phyloP scores from a whole-genome alignment of 2,888 invertebrate species.

The Diarsia dahlii region DNA sequence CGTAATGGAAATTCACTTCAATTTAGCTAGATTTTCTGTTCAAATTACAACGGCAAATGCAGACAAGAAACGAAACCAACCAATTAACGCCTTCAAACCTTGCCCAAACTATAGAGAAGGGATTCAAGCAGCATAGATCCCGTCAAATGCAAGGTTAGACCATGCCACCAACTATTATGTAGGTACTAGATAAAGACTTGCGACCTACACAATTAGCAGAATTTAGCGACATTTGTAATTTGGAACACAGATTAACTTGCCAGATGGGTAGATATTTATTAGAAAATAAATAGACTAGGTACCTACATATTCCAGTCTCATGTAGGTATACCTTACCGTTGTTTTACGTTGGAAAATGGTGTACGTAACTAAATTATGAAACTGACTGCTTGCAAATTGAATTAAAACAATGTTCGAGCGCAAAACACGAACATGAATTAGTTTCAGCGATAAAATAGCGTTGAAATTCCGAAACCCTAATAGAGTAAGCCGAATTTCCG shows the following conservation, averaged over 20 bases:
- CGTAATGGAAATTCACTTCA: neutral
- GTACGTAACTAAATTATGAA: neutral
- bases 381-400: neutral
- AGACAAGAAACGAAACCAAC: slow-evolving; percentile 11
- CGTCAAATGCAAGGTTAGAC: slow-evolving; percentile 57
- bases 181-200: neutral
- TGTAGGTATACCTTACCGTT: neutral
- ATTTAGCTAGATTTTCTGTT: neutral
- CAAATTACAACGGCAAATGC: neutral
- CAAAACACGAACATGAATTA: neutral
- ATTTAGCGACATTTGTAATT: neutral
- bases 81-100: slow-evolving; percentile 27
- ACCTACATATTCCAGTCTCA: no score
- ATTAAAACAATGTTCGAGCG: neutral
- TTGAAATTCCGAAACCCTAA: slow-evolving; percentile 2
- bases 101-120: slow-evolving; percentile 61
- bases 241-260: neutral
- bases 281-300: neutral
- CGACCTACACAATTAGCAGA: neutral
- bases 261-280: neutral
- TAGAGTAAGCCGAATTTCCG: neutral
- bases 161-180: neutral
- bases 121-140: slow-evolving; percentile 69
- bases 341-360: neutral
- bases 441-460: neutral